Percentiles rank a stretch among this genome's conserved stretches.
Conservation (phyloP, 1,140 invertebrate genomes). For the Trichogramma pretiosum region DNA sequence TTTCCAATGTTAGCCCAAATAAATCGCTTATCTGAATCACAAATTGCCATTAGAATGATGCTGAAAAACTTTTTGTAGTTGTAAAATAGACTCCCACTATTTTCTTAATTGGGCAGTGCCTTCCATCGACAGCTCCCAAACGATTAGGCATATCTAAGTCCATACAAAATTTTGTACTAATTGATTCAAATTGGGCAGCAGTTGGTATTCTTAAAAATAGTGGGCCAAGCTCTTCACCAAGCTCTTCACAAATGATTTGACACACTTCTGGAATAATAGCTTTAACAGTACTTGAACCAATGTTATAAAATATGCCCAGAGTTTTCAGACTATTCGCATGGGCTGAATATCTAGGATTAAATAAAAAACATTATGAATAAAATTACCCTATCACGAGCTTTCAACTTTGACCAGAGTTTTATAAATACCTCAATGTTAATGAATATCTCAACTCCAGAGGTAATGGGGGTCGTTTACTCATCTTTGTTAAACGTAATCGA, state of each 20-base stretch:
- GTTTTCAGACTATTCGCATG: neutral
- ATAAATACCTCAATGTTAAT: too few relatives aligned
- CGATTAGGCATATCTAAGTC: conserved; percentile 35
- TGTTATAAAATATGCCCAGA: neutral
- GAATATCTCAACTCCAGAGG: too few relatives aligned
- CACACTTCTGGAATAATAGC: neutral
- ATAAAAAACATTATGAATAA: neutral
- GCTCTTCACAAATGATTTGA: neutral
- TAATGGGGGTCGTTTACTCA: too few relatives aligned
- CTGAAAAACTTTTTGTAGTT: conserved; percentile 42
- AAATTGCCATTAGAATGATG: neutral
- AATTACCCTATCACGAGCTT: too few relatives aligned
- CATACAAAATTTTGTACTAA: conserved; percentile 26
- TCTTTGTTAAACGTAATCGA: too few relatives aligned
- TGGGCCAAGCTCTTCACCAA: neutral
- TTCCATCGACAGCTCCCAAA: conserved; percentile 32
- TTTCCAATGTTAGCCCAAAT: conserved; percentile 33
- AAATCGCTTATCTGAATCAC: conserved; percentile 32
- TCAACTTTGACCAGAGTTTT: too few relatives aligned
- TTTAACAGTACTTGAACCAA: neutral
- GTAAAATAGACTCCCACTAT: conserved; percentile 34
- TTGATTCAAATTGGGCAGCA: conserved; percentile 11
- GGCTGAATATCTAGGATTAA: neutral
- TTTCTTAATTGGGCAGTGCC: conserved; percentile 31
- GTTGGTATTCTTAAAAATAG: neutral